phyloP scores from a whole-genome alignment of 2,113 vertebrate genomes.

The Megaleporinus macrocephalus region DNA sequence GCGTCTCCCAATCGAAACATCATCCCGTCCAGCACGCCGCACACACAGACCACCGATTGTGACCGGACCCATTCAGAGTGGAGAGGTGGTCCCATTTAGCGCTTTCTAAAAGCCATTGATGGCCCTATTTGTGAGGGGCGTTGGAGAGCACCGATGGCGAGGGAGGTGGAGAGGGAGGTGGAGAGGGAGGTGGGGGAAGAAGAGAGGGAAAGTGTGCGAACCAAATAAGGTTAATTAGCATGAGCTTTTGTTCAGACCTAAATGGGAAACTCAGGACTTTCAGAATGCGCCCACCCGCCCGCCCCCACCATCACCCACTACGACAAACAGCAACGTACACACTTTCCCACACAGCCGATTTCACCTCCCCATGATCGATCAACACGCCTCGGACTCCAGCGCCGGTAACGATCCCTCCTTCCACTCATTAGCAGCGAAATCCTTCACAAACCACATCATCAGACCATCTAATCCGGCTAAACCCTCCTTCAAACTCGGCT shows the following conservation, averaged over 20 bases:
- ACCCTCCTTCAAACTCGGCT: background rate
- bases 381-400: background rate
- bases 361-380: background rate
- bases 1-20: background rate
- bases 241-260: constrained; percentile 61
- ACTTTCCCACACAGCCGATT: constrained; percentile 33
- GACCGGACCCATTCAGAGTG: constrained; percentile 20
- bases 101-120: constrained; percentile 48
- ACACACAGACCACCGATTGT: constrained; percentile 19
- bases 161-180: constrained; percentile 48
- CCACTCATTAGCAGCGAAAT: background rate
- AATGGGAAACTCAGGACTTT: constrained; percentile 67
- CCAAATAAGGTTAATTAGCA: constrained; percentile 70
- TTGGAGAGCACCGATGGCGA: constrained; percentile 44
- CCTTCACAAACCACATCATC: background rate
- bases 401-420: background rate
- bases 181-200: constrained; percentile 5
- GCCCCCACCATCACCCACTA: constrained; percentile 21
- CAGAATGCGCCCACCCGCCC: constrained; percentile 48
- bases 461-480: background rate
- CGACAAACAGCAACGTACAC: constrained; percentile 6
- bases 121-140: constrained; percentile 45
- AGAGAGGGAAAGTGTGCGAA: constrained; percentile 60
- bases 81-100: constrained; percentile 46
- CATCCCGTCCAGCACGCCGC: constrained; percentile 34